Base-by-base conservation (phyloP, 2,888 invertebrate genomes). In the Mesorhabditis spiculigera region DNA sequence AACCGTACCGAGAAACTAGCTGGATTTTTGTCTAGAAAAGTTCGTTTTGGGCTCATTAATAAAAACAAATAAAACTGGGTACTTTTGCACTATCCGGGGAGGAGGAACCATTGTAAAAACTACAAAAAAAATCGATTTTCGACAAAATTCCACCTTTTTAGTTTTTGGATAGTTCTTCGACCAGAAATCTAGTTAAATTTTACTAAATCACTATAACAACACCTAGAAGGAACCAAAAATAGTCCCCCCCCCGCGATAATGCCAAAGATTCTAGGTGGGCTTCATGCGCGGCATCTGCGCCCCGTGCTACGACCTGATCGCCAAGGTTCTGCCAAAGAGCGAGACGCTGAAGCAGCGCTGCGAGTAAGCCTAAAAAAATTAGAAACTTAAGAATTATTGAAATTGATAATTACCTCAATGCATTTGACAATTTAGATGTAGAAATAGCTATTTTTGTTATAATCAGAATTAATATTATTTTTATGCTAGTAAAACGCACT, bases 211-310 rank as follows among this genome's bases (percentile, higher is more conserved):
- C 28, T 28, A 28, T 28, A 3, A 13, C 8, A 13, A 50, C 10
- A 50, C 10, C 8, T 8, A 50, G 2, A 50, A 13, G 50, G 50
- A 28, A 28, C 1, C 28, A 28, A 28, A 28, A 28, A 28, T 28
- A 28, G 28, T 28, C 28, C 28, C 28, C 28, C 28, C 28, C 28
- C 28, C 28, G 1, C 28, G 28, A 28, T 28, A 28, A 28, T 28
- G 28, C 58, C 58, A n/a, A 50, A 42, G 4, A 43, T 58, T 28
- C 28, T 67, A 79, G 78, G 92, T 93, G 66, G 92, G 92, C 0
- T 93, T 93, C 85, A 87, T 93, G 70, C 90, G 89, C 73, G 91
- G 91, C 66, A 93, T 93, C 74, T 93, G 93, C 86, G 87, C 92
- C 63, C 92, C 93, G 0, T 93, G 93, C 86, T 93, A 93, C 85